phyloP scores from a whole-genome alignment of 2,888 invertebrate species.

The Camptogramma bilineatum region DNA sequence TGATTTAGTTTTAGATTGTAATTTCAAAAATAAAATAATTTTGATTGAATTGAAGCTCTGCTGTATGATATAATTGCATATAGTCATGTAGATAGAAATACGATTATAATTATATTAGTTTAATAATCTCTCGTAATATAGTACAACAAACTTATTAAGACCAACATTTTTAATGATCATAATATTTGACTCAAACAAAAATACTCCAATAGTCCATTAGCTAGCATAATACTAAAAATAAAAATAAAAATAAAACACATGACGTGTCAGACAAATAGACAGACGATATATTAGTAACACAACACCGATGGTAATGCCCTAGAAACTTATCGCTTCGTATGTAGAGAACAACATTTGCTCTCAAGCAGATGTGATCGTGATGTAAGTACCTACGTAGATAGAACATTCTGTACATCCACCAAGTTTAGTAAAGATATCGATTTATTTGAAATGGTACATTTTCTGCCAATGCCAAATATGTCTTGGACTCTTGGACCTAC shows the following conservation, averaged over 20 bases:
- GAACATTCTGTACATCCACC: neutral
- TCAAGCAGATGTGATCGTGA: constrained; percentile 31
- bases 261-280: constrained; percentile 9
- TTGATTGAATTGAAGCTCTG: neutral
- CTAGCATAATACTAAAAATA: neutral
- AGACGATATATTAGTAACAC: constrained; percentile 40
- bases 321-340: constrained; percentile 52
- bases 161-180: too few species aligned
- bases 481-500: too few species aligned
- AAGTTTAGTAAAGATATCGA: neutral
- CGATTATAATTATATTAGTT: too few species aligned
- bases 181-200: too few species aligned
- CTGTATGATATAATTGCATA: too few species aligned
- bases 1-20: constrained; percentile 9
- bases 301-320: constrained; percentile 52
- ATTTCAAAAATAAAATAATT: neutral
- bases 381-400: constrained; percentile 7
- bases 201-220: neutral
- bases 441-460: too few species aligned
- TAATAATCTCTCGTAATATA: too few species aligned
- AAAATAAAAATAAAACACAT: neutral
- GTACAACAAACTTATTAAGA: too few species aligned
- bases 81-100: too few species aligned
- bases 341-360: constrained; percentile 38
- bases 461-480: too few species aligned